phyloP scores from a whole-genome alignment of 2,888 invertebrate species.

The Diaprepes abbreviatus region DNA sequence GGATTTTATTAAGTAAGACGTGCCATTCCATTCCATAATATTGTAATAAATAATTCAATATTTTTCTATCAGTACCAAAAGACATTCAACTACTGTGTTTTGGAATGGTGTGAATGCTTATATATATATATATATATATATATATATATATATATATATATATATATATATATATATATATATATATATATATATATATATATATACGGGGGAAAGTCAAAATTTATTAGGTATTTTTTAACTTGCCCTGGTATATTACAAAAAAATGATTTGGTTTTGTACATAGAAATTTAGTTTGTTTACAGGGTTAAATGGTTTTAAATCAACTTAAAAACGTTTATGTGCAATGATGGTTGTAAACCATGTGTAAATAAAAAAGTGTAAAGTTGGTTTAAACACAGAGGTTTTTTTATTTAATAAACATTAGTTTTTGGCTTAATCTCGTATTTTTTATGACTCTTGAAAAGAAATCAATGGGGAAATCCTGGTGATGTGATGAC shows the following conservation, averaged over 20 bases:
- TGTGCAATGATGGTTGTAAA: constrained; percentile 32
- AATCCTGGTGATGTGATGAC: neutral
- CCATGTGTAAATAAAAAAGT: constrained; percentile 36
- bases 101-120: too few species aligned
- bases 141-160: too few species aligned
- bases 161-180: too few species aligned
- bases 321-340: constrained; percentile 22
- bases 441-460: constrained; percentile 8
- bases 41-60: too few species aligned
- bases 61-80: too few species aligned
- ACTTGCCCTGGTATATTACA: neutral
- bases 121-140: too few species aligned
- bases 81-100: too few species aligned
- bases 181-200: too few species aligned
- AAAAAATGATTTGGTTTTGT: constrained; percentile 33
- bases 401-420: constrained; percentile 8
- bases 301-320: constrained; percentile 23
- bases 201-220: constrained; percentile 1
- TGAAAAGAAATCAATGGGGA: neutral
- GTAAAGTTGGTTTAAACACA: constrained; percentile 16
- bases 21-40: too few species aligned
- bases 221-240: neutral
- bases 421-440: neutral
- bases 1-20: too few species aligned
- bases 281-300: constrained; percentile 24